Base-by-base conservation (phyloP, 2,113 vertebrate genomes). In the Donacobius atricapilla region DNA sequence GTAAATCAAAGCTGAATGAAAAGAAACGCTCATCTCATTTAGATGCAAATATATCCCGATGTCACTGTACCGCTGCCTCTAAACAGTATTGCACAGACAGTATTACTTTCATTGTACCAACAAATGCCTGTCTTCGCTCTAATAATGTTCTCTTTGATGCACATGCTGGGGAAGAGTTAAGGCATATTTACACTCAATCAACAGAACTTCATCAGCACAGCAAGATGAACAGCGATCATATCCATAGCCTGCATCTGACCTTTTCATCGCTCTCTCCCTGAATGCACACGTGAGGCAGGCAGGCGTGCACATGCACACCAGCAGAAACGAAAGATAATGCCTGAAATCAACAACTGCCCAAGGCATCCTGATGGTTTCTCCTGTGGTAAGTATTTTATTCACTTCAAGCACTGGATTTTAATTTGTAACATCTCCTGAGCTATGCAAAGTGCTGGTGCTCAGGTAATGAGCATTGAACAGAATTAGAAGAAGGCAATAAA, bases 11-110 rank as follows among this genome's bases (percentile, higher is more conserved):
- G 79, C 72, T 10, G 15, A 53, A 92, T 35, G 30, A 89, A 93
- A 89, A 92, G 79, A 90, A 93, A 84, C 0, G 8, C 54, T 94
- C 83, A 35, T 45, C 51, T 97, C 76, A 94, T 96, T 96, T 95
- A 93, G 64, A 96, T 96, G 96, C 80, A 96, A 90, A 97, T 92
- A 83, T 10, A 90, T 58, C 76, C 27, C 33, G 71, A 78, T 51
- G 56, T 28, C 42, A 37, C 35, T 17, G 57, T n/a, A 37, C 8
- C 8, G 45, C 76, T 51, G 78, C 51, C 60, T 92, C 90, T 75
- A 66, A 93, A 75, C 21, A 83, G 33, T 2, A 75, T 1, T 56
- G 72, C 60, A 60, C 50, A 90, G 40, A 53, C 47, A 56, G 56
- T 77, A 61, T 45, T 35, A n/a, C 44, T 78, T 71, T 65, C 77